Evolutionary conservation across 2,113 vertebrate species (phyloP).

Genomic region (Edolisoma coerulescens): DNA sequence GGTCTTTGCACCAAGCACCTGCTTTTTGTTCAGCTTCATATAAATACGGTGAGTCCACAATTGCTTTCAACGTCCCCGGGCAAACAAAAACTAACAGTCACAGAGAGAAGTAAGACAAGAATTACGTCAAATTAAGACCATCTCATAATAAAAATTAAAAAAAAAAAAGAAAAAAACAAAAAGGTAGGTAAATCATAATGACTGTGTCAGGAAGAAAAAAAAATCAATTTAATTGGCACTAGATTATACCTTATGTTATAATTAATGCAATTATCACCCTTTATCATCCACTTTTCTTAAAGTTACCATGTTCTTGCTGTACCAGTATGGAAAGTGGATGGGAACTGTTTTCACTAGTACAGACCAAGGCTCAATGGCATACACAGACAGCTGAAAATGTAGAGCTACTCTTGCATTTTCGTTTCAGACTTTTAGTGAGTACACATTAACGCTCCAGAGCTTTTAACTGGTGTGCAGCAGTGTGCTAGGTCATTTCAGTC

Average conservation of each 20-base stretch:
- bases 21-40: slow-evolving; percentile 98
- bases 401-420: slow-evolving; percentile 57
- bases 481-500: slow-evolving; percentile 46
- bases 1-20: slow-evolving; percentile 99
- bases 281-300: slow-evolving; percentile 61
- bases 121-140: slow-evolving; percentile 70
- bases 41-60: slow-evolving; percentile 94
- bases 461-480: slow-evolving; percentile 50
- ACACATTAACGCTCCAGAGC: slow-evolving; percentile 43
- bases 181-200: slow-evolving; percentile 51
- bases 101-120: slow-evolving; percentile 83
- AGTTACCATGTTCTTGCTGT: slow-evolving; percentile 54
- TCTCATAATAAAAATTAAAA: neutral
- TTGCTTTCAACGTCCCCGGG: slow-evolving; percentile 98
- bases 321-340: slow-evolving; percentile 48
- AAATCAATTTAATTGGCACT: slow-evolving; percentile 64
- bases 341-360: slow-evolving; percentile 55
- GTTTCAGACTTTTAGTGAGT: slow-evolving; percentile 51
- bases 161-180: neutral
- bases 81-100: slow-evolving; percentile 98
- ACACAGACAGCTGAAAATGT: slow-evolving; percentile 60
- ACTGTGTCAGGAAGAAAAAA: slow-evolving; percentile 68
- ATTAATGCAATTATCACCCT: slow-evolving; percentile 51
- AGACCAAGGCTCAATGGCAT: slow-evolving; percentile 60
- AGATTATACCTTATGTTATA: slow-evolving; percentile 46